phyloP scores from a whole-genome alignment of 1,140 invertebrate genomes.

The Steinernema feltiae region DNA sequence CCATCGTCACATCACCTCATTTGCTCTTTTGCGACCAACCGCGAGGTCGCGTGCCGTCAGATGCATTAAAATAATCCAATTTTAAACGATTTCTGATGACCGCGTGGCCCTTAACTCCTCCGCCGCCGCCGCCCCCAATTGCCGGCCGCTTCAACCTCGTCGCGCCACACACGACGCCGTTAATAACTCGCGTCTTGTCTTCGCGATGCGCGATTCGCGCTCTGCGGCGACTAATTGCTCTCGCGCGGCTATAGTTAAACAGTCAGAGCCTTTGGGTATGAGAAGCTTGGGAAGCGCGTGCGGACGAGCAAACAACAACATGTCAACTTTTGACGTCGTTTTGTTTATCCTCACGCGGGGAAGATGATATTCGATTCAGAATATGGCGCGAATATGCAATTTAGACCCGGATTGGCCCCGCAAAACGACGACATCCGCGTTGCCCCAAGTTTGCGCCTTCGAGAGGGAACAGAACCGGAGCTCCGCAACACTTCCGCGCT shows the following conservation, averaged over 20 bases:
- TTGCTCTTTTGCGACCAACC: neutral
- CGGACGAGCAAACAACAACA: neutral
- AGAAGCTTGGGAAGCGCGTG: too few relatives aligned
- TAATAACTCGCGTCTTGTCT: neutral
- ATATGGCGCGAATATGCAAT: neutral
- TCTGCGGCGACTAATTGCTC: neutral
- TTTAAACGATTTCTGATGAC: constrained; percentile 6
- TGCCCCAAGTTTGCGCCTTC: neutral
- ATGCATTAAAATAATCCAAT: constrained; percentile 5
- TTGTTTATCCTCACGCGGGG: neutral
- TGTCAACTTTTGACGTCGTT: constrained; percentile 13
- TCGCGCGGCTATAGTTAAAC: constrained; percentile 7
- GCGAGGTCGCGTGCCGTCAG: neutral
- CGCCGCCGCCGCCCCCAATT: too few relatives aligned
- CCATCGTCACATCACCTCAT: too few relatives aligned
- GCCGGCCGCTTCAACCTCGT: neutral
- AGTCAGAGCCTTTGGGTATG: neutral
- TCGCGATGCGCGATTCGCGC: neutral
- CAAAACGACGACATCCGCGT: neutral
- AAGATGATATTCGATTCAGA: neutral
- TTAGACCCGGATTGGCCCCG: neutral
- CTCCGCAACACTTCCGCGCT: too few relatives aligned
- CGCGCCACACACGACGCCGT: neutral
- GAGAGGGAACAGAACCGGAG: neutral
- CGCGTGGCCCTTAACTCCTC: neutral